Evolutionary conservation across 2,113 vertebrate genomes (phyloP).

Genomic region (Archocentrus centrarchus): DNA sequence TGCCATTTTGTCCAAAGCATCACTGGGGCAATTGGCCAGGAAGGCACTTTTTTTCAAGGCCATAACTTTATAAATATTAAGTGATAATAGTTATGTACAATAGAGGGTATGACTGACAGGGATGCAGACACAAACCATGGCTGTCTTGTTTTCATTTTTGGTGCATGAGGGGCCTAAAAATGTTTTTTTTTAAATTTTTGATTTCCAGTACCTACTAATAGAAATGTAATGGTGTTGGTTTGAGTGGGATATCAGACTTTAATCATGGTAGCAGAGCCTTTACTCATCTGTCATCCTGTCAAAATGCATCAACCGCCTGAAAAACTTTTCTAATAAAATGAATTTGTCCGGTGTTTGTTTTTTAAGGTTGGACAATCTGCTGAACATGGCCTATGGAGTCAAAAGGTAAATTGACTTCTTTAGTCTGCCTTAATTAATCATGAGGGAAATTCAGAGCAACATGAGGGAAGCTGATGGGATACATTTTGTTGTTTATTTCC

Average conservation of each 20-base stretch:
- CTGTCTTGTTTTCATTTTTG: no score
- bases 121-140: no score
- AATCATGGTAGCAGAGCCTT: constrained; percentile 13
- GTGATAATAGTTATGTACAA: no score
- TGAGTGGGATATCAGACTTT: not conserved
- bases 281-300: constrained; percentile 55
- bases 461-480: constrained; percentile 12
- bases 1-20: no score
- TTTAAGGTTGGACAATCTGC: constrained; percentile 98
- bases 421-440: constrained; percentile 22
- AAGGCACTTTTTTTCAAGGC: no score
- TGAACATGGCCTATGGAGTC: constrained; percentile 99
- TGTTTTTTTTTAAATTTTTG: no score
- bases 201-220: not conserved
- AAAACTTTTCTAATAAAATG: not conserved
- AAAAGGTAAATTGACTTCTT: constrained; percentile 89
- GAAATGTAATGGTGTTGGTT: not conserved
- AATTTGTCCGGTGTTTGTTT: constrained; percentile 16
- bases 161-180: no score
- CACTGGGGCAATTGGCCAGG: no score
- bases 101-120: no score
- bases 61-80: no score
- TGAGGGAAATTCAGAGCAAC: constrained; percentile 1
- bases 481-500: constrained; percentile 5
- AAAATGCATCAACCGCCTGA: constrained; percentile 23